Evolutionary conservation across 2,797 vertebrate genomes (phyloP), one percentile per base, ranked within the genome.

Genomic region (Mionectes olivaceus): DNA sequence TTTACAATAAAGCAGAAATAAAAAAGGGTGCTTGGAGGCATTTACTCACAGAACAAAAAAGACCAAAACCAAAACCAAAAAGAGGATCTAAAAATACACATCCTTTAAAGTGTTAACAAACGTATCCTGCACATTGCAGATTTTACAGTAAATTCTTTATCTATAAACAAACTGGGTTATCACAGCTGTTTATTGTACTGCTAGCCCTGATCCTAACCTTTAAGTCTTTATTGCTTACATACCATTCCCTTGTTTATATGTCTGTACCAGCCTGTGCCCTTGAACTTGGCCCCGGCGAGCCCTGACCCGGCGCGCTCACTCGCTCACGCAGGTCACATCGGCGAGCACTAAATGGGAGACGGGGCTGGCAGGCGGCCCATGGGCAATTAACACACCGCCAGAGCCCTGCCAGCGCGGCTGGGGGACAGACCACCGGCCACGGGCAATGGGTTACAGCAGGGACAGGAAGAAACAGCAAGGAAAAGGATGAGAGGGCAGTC

Each of bases 121-220:
- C 41, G 73, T 77, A 86, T 95, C 53, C 89, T 90, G 79, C 22
- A 4, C 61, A 4, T 87, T 85, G 94, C 65, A n/a, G 92, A 76
- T 95, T 96, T 97, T 97, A 96, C 97, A 96, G 94, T 97, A 95
- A 97, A 97, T 98, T 98, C 96, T 98, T 98, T 97, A 98, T 98
- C 97, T 98, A 95, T 97, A 98, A 98, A 98, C 98, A 98, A 97
- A 97, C 95, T 5, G 92, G 97, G 97, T 98, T 98, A 98, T 98
- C 97, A 95, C 97, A 97, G 98, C 97, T 98, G 98, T 98, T 98
- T 98, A 98, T 97, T 97, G 97, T 98, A 97, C 96, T 94, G 94
- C 96, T 93, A 94, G 97, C 97, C 98, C 97, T 94, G 96, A 96
- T 97, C 96, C 94, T 97, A 98, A 98, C 98, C 98, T 98, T 97